Evolutionary conservation across 2,113 vertebrate genomes (phyloP), one percentile per base, ranked within the genome.

Genomic region (Trachemys scripta): DNA sequence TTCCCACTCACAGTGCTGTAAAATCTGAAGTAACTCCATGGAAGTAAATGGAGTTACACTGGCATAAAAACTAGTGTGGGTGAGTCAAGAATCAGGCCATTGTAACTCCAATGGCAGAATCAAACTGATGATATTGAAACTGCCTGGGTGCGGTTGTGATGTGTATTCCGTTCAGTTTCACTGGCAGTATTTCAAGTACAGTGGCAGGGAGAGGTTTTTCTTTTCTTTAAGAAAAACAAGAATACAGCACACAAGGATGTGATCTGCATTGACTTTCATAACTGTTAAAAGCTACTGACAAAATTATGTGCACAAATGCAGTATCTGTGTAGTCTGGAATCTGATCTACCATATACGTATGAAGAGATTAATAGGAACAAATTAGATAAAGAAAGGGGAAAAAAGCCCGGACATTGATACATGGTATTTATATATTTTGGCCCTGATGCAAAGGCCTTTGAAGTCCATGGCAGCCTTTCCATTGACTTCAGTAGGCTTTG

Each of bases 41-140:
- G 96, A 96, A 97, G 69, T 75, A 0, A 3, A 93, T 93, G 27
- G 93, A 92, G 94, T 90, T 76, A 62, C 0, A 84, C 72, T 31
- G 90, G 14, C 80, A 38, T n/a, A 89, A 87, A 75, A 89, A 19
- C 1, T 31, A 25, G 10, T 75, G 47, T 13, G 51, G 19, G 11
- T 51, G 83, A 93, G 17, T 53, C 62, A 65, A 20, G 2, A 1
- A 86, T 83, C 85, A 81, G 89, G 10, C 72, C 69, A 85, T 80
- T 96, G 87, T 79, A 62, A 53, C 42, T 76, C 17, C 62, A 69
- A 69, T n/a, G 17, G 8, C 35, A 69, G 35, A 69, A n/a, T 69
- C 22, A 76, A 76, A 76, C 6, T 7, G 20, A 42, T 76, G n/a
- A 24, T 76, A 45, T 42, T 45, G 72, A 76, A 76, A 76, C 22